Evolutionary conservation across 1,140 invertebrate genomes (phyloP).

Genomic region (Cotesia chilonis): DNA sequence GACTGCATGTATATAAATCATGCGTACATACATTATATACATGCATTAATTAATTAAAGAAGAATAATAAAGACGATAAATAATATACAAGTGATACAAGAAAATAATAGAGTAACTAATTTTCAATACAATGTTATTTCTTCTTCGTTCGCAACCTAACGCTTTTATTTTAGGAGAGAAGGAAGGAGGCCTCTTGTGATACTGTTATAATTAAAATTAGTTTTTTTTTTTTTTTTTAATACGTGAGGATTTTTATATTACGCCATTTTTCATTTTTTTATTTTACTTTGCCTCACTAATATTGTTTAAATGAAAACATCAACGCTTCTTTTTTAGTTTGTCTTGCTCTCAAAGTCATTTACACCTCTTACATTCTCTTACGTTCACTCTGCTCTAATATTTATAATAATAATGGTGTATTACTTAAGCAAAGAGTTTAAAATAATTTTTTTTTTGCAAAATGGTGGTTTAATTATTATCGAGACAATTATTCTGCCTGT

Average conservation of each 20-base stretch:
- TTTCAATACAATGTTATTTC: conserved; percentile 20
- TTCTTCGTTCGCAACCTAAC: background rate
- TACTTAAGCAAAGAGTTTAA: no score
- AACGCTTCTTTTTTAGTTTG: conserved; percentile 44
- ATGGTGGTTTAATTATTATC: no score
- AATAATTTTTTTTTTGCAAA: no score
- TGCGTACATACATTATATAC: conserved; percentile 22
- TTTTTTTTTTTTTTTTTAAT: conserved; percentile 7
- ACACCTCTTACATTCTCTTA: no score
- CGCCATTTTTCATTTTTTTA: conserved; percentile 31
- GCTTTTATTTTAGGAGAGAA: background rate
- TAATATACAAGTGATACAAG: conserved; percentile 12
- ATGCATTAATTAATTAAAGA: conserved; percentile 6
- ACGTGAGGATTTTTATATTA: conserved; percentile 22
- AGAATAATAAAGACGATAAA: background rate
- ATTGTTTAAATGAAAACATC: conserved; percentile 47
- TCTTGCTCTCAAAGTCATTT: conserved; percentile 30
- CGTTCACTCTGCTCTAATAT: no score
- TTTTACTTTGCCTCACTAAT: conserved; percentile 40
- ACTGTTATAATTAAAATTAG: conserved; percentile 24
- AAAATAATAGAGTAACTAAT: conserved; percentile 13
- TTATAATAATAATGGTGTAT: no score
- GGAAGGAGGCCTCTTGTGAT: conserved; percentile 40
- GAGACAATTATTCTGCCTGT: no score
- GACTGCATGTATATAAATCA: conserved; percentile 22